These are phyloP conservation scores for Plestiodon gilberti DNA, from an alignment of 2,113 vertebrate species.

Conservation along the genomic window DNA sequence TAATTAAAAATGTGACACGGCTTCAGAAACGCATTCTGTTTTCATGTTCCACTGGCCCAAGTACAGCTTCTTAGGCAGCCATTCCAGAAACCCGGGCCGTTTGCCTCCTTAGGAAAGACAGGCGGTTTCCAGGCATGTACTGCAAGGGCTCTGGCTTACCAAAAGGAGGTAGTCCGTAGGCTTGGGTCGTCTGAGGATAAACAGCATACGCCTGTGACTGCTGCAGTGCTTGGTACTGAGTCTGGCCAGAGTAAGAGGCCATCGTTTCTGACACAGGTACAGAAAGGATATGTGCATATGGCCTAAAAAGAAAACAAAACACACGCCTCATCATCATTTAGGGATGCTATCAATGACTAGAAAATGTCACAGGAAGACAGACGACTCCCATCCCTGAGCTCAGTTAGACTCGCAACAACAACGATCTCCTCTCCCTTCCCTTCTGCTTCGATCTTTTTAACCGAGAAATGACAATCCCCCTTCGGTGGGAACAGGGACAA, in stretches of 20 bases:
- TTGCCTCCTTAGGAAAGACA: too few relatives aligned
- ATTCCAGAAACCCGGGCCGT: neutral
- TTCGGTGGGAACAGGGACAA: neutral
- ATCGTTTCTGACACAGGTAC: constrained; percentile 83
- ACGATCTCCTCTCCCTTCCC: too few relatives aligned
- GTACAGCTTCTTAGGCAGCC: too few relatives aligned
- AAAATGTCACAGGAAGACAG: neutral
- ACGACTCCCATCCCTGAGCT: neutral
- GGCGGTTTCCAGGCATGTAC: neutral
- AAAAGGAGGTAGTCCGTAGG: constrained; percentile 96
- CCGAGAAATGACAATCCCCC: too few relatives aligned
- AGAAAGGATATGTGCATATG: constrained; percentile 83
- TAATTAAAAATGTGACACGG: neutral
- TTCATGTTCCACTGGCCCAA: neutral
- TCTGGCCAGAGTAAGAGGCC: constrained; percentile 86
- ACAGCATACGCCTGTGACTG: constrained; percentile 89
- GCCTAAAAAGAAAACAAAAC: constrained; percentile 62
- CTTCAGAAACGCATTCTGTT: neutral
- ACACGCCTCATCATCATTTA: neutral
- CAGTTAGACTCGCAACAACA: too few relatives aligned
- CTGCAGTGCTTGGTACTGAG: constrained; percentile 87
- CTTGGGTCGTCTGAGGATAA: constrained; percentile 92
- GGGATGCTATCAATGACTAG: too few relatives aligned
- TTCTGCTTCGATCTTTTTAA: too few relatives aligned
- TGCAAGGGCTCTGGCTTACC: constrained; percentile 78